Base-by-base conservation (phyloP, 2,113 vertebrate species). In the Fregata magnificens region DNA sequence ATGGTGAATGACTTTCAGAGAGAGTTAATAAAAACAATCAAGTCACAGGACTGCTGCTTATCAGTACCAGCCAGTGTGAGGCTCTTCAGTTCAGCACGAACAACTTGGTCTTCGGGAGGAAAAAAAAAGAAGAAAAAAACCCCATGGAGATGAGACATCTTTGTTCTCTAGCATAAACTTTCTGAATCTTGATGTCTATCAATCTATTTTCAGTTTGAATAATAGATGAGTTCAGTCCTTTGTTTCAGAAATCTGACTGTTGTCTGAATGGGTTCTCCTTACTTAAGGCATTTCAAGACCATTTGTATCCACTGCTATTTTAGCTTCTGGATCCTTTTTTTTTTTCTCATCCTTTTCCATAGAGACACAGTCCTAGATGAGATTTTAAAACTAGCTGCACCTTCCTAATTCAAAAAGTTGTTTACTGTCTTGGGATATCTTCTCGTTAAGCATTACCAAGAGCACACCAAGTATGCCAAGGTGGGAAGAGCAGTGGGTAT, bases 1-100 rank as follows among this genome's bases (percentile, higher is more conserved):
- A 97, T 76, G 86, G 92, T 92, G 91, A 97, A 88, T 93, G 93
- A 96, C 94, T 97, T 95, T 93, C 86, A 92, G 96, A 92, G 92
- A 82, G 93, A 97, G 94, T 97, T 97, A 95, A 98, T 96, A 97
- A 97, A 98, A 97, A 97, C 95, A 97, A 96, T 94, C 84, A 95
- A 96, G 96, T 94, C 89, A 93, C 83, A 89, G 94, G 94, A 97
- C 88, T 77, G 86, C 86, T 84, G 88, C 83, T 96, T 97, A 97
- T 96, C 96, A 80, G 94, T 95, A 95, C 91, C 94, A 96, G 86
- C 80, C 82, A 88, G 82, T 26, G 66, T 70, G 94, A 84, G 91
- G 92, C 76, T 97, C 95, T 90, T 95, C 83, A 82, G 95, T 88
- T 97, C 90, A 82, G 88, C 93, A 98, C 26, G 77, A 97, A 97